These are phyloP conservation scores for Planococcus citri DNA, from an alignment of 1,140 invertebrate genomes.

Conservation along the genomic window DNA sequence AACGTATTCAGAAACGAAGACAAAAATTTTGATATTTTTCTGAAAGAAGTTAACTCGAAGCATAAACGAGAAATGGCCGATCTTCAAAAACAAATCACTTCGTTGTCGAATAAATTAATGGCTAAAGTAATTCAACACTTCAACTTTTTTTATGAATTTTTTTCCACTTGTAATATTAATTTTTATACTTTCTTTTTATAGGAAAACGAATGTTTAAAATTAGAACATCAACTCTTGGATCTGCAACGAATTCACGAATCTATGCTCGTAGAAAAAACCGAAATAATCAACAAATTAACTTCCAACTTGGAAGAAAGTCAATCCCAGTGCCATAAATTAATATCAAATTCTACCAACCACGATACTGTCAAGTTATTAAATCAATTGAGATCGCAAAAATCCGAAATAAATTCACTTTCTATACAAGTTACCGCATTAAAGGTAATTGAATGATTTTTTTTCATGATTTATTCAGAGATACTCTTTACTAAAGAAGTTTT, in stretches of 20 bases:
- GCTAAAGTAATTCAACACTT: not conserved
- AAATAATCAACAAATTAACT: slow-evolving; percentile 2
- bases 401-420: not conserved
- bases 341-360: not conserved
- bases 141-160: not conserved
- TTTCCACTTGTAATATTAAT: not conserved
- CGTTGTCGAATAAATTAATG: not conserved
- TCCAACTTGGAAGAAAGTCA: not conserved
- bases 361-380: not conserved
- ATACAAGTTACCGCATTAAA: not conserved
- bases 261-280: not conserved
- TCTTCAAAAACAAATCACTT: not conserved
- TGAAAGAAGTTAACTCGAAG: not conserved
- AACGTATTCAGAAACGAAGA: not conserved
- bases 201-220: not conserved
- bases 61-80: not conserved
- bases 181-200: not conserved
- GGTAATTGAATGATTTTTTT: not conserved
- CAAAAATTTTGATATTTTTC: not conserved
- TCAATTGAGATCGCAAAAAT: not conserved
- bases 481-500: not conserved
- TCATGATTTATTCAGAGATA: not conserved
- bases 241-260: not conserved
- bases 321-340: not conserved
- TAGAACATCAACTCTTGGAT: not conserved